Conservation (phyloP, 1,140 invertebrate genomes). For the Drosophila erecta region DNA sequence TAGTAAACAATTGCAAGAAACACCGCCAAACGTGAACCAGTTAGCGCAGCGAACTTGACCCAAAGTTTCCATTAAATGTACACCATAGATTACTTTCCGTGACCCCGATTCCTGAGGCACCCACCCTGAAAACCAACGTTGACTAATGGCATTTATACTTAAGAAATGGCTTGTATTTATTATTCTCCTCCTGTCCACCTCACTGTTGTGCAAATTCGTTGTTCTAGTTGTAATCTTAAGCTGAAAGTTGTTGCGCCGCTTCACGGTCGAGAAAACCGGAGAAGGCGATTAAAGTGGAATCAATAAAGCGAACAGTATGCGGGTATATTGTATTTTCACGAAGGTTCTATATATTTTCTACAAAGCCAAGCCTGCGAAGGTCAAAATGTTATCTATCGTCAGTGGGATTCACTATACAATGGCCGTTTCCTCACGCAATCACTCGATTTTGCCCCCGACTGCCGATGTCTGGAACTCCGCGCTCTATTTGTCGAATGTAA, state of each 20-base stretch:
- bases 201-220: slow-evolving; percentile 50
- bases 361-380: slow-evolving; percentile 34
- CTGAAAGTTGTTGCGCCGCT: slow-evolving; percentile 46
- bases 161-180: slow-evolving; percentile 54
- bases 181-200: slow-evolving; percentile 3
- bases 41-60: background rate
- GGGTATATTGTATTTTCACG: slow-evolving; percentile 44
- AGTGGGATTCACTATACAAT: slow-evolving; percentile 1
- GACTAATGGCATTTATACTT: slow-evolving; percentile 73
- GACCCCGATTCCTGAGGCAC: background rate
- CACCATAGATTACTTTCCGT: slow-evolving; percentile 1
- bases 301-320: slow-evolving; percentile 61
- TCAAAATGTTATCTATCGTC: slow-evolving; percentile 78
- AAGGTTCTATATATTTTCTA: slow-evolving; percentile 18
- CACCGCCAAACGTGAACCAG: background rate
- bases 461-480: slow-evolving; percentile 16
- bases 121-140: slow-evolving; percentile 24
- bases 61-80: slow-evolving; percentile 6
- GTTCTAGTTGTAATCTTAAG: slow-evolving; percentile 71
- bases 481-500: slow-evolving; percentile 55
- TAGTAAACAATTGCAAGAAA: background rate
- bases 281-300: slow-evolving; percentile 33
- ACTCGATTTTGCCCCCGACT: slow-evolving; percentile 21
- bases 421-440: slow-evolving; percentile 48
- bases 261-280: slow-evolving; percentile 23